phyloP scores from a whole-genome alignment of 2,888 invertebrate species.

The Nycteola revayana region DNA sequence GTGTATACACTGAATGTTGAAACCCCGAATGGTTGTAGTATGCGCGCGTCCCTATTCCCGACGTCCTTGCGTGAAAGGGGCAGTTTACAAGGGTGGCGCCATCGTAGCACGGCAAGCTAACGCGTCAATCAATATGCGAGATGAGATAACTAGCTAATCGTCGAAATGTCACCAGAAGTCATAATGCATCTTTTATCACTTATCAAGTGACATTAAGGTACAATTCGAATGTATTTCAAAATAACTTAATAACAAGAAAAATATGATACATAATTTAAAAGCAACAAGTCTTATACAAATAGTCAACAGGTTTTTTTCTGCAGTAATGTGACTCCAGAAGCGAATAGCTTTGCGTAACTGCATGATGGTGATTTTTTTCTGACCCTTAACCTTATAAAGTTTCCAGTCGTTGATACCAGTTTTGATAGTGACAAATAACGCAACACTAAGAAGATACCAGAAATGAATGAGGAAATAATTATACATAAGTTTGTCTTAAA shows the following conservation, averaged over 20 bases:
- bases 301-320: constrained; percentile 62
- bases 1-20: constrained; percentile 61
- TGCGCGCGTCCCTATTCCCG: constrained; percentile 79
- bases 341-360: constrained; percentile 48
- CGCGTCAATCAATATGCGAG: constrained; percentile 80
- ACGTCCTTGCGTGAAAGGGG: constrained; percentile 76
- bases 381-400: constrained; percentile 28
- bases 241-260: too few relatives aligned
- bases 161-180: constrained; percentile 28
- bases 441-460: too few relatives aligned
- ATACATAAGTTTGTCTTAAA: too few relatives aligned
- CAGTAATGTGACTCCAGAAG: constrained; percentile 45
- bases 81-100: constrained; percentile 74
- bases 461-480: too few relatives aligned
- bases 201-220: too few relatives aligned
- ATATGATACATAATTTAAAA: constrained; percentile 8
- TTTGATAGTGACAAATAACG: constrained; percentile 22
- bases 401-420: constrained; percentile 24
- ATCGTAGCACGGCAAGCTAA: constrained; percentile 66
- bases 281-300: too few relatives aligned
- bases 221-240: too few relatives aligned
- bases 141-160: constrained; percentile 63
- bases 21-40: constrained; percentile 43
- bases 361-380: constrained; percentile 26
- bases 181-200: too few relatives aligned